Evolutionary conservation across 2,888 invertebrate species (phyloP).

Genomic region (Drosophila paranaensis): DNA sequence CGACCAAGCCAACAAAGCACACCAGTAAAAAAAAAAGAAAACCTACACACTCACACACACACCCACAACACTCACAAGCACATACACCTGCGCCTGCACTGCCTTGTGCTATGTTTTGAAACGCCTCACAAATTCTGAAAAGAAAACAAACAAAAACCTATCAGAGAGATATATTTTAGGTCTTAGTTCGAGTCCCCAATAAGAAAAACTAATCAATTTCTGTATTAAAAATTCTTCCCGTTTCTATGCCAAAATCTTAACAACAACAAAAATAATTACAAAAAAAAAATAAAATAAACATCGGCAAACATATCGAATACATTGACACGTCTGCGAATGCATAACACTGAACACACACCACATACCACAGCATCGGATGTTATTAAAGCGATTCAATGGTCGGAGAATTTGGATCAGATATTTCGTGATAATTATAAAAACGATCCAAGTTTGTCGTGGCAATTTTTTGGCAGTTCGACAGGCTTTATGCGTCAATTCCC

Average conservation of each 20-base stretch:
- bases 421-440: slow-evolving; percentile 94
- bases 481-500: slow-evolving; percentile 99
- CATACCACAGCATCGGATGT: slow-evolving; percentile 89
- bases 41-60: slow-evolving; percentile 3
- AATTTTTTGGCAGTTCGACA: slow-evolving; percentile 98
- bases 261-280: slow-evolving; percentile 7
- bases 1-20: slow-evolving; percentile 21
- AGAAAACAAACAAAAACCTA: neutral
- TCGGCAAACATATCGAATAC: slow-evolving; percentile 40
- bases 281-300: slow-evolving; percentile 11
- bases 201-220: slow-evolving; percentile 61
- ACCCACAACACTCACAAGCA: slow-evolving; percentile 47
- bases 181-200: slow-evolving; percentile 27
- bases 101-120: slow-evolving; percentile 54
- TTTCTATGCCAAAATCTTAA: slow-evolving; percentile 46
- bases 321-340: slow-evolving; percentile 32
- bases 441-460: slow-evolving; percentile 97
- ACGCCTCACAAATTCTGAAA: slow-evolving; percentile 20
- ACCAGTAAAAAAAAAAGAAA: neutral
- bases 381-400: slow-evolving; percentile 97
- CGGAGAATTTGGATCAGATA: slow-evolving; percentile 94
- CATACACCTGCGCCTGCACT: slow-evolving; percentile 48
- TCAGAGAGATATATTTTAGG: slow-evolving; percentile 29
- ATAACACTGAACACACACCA: slow-evolving; percentile 53
- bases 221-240: slow-evolving; percentile 62